These are phyloP conservation scores for Thinocorus orbignyianus DNA, from an alignment of 2,113 vertebrate species.

Conservation along the genomic window DNA sequence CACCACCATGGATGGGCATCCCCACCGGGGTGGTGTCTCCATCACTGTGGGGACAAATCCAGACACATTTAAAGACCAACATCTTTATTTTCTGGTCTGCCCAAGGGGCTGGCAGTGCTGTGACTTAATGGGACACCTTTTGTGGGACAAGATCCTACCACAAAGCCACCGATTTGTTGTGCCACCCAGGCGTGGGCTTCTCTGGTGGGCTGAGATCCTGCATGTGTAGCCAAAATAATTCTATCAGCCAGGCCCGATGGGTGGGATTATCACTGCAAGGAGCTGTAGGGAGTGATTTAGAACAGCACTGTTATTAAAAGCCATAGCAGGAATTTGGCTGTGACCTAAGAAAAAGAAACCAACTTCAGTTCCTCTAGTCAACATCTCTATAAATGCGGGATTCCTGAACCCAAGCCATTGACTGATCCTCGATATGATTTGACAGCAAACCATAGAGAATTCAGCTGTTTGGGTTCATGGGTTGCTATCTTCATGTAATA, in stretches of 20 bases:
- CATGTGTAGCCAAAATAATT: neutral
- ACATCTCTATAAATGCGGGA: neutral
- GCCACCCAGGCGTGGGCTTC: neutral
- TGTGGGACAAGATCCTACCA: neutral
- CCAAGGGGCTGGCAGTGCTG: fast-evolving
- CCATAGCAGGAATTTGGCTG: neutral
- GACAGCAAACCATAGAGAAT: neutral
- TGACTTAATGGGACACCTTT: neutral
- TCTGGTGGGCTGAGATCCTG: neutral
- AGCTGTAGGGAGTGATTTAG: neutral
- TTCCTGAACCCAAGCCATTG: constrained; percentile 14
- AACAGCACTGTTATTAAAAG: neutral
- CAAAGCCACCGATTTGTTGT: neutral
- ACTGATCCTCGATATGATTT: neutral
- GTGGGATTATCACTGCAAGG: neutral
- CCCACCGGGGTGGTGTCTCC: neutral
- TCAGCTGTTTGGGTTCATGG: neutral
- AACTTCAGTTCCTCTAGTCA: neutral
- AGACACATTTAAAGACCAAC: neutral
- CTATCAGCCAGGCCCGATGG: neutral
- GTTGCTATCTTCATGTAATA: neutral
- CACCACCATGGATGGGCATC: fast-evolving
- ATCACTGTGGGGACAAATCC: neutral
- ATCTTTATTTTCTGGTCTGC: neutral
- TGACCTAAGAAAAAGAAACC: neutral